Percentiles rank a stretch among this genome's conserved stretches.
Conservation (phyloP, 1,140 invertebrate genomes). For the Tyrophagus putrescentiae region DNA sequence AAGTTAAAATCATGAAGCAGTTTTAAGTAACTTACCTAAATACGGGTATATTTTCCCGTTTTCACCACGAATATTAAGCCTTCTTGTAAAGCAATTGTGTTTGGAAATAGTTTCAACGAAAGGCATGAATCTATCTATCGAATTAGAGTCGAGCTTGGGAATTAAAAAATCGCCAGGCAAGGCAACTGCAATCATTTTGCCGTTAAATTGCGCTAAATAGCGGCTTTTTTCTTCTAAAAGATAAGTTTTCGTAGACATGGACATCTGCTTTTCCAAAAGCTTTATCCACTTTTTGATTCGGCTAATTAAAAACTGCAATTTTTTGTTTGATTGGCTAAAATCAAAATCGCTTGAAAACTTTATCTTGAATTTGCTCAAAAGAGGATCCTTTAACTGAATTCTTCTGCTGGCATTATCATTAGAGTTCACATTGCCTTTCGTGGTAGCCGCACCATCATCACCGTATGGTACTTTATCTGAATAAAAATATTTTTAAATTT, state of each 20-base stretch:
- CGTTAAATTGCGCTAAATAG: slow-evolving; percentile 84
- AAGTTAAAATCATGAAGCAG: slow-evolving; percentile 11
- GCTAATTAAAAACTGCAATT: slow-evolving; percentile 80
- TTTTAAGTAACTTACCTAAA: slow-evolving; percentile 19
- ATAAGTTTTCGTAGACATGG: slow-evolving; percentile 80
- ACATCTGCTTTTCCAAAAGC: slow-evolving; percentile 83
- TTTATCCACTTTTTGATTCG: slow-evolving; percentile 97
- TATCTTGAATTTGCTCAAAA: slow-evolving; percentile 89
- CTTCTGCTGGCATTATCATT: slow-evolving; percentile 78
- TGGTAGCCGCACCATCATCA: no score
- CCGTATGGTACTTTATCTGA: no score
- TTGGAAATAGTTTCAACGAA: slow-evolving; percentile 90
- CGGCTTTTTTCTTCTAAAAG: slow-evolving; percentile 90
- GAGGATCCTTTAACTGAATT: no score
- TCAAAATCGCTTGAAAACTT: slow-evolving; percentile 94
- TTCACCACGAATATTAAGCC: slow-evolving; percentile 81
- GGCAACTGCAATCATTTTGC: slow-evolving; percentile 89
- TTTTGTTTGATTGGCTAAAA: slow-evolving; percentile 65
- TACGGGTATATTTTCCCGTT: slow-evolving; percentile 53
- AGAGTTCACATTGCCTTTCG: slow-evolving; percentile 69
- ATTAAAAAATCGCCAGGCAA: slow-evolving; percentile 87
- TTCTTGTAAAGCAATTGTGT: slow-evolving; percentile 80
- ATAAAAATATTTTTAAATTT: no score
- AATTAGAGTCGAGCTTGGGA: slow-evolving; percentile 75
- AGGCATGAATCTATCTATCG: slow-evolving; percentile 89